Evolutionary conservation across 2,888 invertebrate species (phyloP), one percentile per base, ranked within the genome.

Genomic region (Allolobophora icterica): DNA sequence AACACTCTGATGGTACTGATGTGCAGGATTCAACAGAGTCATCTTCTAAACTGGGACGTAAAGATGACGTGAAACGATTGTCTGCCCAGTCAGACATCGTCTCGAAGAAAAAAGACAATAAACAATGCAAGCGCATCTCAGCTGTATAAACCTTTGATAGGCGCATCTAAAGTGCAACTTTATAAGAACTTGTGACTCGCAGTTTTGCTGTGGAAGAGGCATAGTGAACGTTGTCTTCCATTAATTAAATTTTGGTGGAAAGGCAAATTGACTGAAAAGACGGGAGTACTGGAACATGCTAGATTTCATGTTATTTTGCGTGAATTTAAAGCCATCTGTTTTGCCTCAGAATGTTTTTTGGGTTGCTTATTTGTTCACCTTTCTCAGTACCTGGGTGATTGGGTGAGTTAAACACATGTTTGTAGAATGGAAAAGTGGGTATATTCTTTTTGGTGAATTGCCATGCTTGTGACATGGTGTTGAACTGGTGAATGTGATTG

Each of bases 21-120:
- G 87, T 87, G 35, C 87, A 87, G 21, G 38, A 87, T n/a, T n/a
- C 71, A 71, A n/a, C n/a, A n/a, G 71, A 71, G n/a, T 71, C 71
- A 71, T 71, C 71, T 30, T 71, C 71, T 71, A 71, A 30, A 71
- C n/a, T 17, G n/a, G 71, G 71, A 87, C 0, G 13, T 24, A 87
- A 87, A 38, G 38, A 34, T 87, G 11, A 87, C 17, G 19, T 0
- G 35, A 87, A 38, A 87, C 34, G 38, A 24, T 24, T 87, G 87
- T 34, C 35, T 8, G 21, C 35, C 24, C 87, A 34, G 1, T 87
- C 87, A 35, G 17, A 35, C 38, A 35, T 35, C 87, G 35, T 35
- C 34, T 87, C 87, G 24, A 87, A 87, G 87, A 87, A 87, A 35
- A 38, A 34, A 87, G 87, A 87, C 34, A 34, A 84, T 34, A 84